These are phyloP conservation scores for Philhelius pedissequus DNA, from an alignment of 2,888 invertebrate species.

Conservation along the genomic window DNA sequence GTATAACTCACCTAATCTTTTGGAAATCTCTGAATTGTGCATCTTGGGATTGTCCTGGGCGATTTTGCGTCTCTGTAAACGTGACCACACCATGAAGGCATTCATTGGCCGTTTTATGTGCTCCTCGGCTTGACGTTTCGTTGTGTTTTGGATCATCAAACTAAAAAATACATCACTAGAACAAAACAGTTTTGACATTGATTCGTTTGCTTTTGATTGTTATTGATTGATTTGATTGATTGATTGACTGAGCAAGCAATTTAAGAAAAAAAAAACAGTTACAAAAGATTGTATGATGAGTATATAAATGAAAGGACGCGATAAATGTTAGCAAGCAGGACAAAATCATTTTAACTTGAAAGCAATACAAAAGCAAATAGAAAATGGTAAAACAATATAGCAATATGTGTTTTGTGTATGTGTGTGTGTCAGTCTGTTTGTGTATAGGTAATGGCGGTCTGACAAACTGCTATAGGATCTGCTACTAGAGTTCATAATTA, in stretches of 20 bases:
- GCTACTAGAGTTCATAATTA: slow-evolving; percentile 66
- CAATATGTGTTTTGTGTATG: background rate
- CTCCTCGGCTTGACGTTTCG: slow-evolving; percentile 84
- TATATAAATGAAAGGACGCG: background rate
- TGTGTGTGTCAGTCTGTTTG: background rate
- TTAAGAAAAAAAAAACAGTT: background rate
- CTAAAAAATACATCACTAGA: slow-evolving; percentile 78
- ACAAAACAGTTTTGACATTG: slow-evolving; percentile 50
- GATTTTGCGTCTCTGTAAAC: slow-evolving; percentile 94
- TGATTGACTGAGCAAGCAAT: background rate
- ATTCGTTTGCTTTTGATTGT: slow-evolving; percentile 51
- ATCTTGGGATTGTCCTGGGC: slow-evolving; percentile 99
- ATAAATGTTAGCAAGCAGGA: slow-evolving; percentile 35
- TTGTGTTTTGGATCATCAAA: slow-evolving; percentile 79
- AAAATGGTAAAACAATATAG: slow-evolving; percentile 36
- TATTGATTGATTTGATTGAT: background rate
- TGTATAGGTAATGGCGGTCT: background rate
- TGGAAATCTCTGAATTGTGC: slow-evolving; percentile 98
- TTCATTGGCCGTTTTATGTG: slow-evolving; percentile 99
- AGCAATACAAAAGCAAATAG: slow-evolving; percentile 62
- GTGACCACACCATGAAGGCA: slow-evolving; percentile 99
- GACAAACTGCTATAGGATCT: slow-evolving; percentile 28
- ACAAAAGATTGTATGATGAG: background rate
- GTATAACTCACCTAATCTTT: slow-evolving; percentile 90
- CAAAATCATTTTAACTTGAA: background rate